A percentile compares a stretch with the other conserved stretches of the same genome.
Evolutionary conservation across 2,113 vertebrate species (phyloP).

Genomic region (Pardalotus punctatus): DNA sequence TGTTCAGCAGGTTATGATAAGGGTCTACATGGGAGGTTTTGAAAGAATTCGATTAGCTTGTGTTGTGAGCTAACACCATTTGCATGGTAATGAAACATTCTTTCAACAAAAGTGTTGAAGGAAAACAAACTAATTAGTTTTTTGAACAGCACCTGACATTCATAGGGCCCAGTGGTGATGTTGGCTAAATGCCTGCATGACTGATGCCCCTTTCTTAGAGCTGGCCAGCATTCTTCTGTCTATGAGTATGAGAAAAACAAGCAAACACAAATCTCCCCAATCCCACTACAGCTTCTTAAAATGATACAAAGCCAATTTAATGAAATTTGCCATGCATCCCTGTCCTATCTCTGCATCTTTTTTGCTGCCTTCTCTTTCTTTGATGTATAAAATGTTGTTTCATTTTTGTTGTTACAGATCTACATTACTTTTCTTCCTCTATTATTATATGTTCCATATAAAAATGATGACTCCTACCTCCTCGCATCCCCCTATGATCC

Average conservation of each 20-base stretch:
- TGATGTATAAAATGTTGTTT: not conserved
- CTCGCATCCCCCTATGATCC: not conserved
- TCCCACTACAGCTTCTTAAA: not conserved
- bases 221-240: not conserved
- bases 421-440: not conserved
- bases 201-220: not conserved
- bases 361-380: not conserved
- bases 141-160: constrained; percentile 54
- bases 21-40: constrained; percentile 19
- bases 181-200: constrained; percentile 36
- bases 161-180: not conserved
- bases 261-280: not conserved
- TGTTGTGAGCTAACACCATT: constrained; percentile 16
- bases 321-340: not conserved
- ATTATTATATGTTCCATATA: not conserved
- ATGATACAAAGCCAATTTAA: not conserved
- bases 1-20: constrained; percentile 33
- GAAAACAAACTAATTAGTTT: constrained; percentile 54
- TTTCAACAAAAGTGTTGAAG: constrained; percentile 48
- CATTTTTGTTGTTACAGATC: not conserved
- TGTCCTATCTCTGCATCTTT: not conserved
- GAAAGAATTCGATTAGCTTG: constrained; percentile 43
- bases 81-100: constrained; percentile 53
- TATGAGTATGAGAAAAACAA: not conserved
- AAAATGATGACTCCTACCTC: not conserved